Conservation (phyloP, 2,797 vertebrate genomes). For the Pseudochromis fuscus region DNA sequence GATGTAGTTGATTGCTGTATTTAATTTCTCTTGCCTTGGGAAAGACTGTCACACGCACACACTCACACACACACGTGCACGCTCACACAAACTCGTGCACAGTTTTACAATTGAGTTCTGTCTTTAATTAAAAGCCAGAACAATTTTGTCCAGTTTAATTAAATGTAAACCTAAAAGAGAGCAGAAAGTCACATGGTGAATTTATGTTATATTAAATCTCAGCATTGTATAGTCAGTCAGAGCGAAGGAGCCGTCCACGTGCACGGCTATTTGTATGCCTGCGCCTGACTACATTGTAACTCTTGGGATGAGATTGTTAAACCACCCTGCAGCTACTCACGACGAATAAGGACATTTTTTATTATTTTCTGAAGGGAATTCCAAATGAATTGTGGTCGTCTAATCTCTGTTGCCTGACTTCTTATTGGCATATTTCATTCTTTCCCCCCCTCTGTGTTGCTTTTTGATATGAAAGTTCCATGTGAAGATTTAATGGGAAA, state of each 20-base stretch:
- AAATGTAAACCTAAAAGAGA: slow-evolving; percentile 61
- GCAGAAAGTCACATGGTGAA: slow-evolving; percentile 51
- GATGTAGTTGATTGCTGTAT: slow-evolving; percentile 65
- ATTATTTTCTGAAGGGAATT: slow-evolving; percentile 41
- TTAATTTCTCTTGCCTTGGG: slow-evolving; percentile 69
- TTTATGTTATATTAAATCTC: slow-evolving; percentile 48
- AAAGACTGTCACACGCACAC: slow-evolving; percentile 40
- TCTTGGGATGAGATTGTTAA: slow-evolving; percentile 28
- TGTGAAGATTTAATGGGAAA: slow-evolving; percentile 38
- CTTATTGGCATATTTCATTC: slow-evolving; percentile 47
- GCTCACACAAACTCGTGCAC: slow-evolving; percentile 51
- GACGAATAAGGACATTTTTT: slow-evolving; percentile 34
- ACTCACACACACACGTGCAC: slow-evolving; percentile 3
- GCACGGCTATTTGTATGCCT: background rate
- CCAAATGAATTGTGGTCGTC: slow-evolving; percentile 25
- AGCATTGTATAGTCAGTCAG: slow-evolving; percentile 6
- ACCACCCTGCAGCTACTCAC: slow-evolving; percentile 34
- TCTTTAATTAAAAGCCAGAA: slow-evolving; percentile 73
- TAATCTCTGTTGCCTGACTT: slow-evolving; percentile 45
- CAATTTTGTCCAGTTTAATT: slow-evolving; percentile 69
- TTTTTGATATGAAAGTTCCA: slow-evolving; percentile 27
- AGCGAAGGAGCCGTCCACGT: slow-evolving; percentile 16
- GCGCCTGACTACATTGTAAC: slow-evolving; percentile 20
- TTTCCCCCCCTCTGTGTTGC: slow-evolving; percentile 16
- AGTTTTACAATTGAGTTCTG: slow-evolving; percentile 59